Conservation (phyloP, 2,888 invertebrate species). For the Coecobrya sp. region DNA sequence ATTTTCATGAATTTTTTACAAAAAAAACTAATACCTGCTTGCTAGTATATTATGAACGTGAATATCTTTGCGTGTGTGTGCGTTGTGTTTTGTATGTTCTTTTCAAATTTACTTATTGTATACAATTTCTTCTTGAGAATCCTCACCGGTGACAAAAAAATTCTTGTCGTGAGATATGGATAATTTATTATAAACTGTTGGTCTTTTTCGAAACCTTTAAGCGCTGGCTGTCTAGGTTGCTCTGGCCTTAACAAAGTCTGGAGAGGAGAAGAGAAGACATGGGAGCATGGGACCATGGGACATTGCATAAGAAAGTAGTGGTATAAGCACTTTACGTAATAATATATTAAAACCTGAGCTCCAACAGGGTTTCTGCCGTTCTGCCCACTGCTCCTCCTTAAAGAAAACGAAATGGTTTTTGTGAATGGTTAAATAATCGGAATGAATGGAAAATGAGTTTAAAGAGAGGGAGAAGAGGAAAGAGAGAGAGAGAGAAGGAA, state of each 20-base stretch:
- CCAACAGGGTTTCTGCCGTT: not conserved
- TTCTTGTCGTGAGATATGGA: slow-evolving; percentile 19
- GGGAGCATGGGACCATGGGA: not conserved
- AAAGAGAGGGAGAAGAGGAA: not conserved
- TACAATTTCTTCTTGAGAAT: not conserved
- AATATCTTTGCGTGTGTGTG: not conserved
- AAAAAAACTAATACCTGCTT: no score
- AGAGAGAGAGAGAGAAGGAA: not conserved
- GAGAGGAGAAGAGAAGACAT: no score
- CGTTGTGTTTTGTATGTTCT: not conserved
- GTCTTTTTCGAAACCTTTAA: not conserved
- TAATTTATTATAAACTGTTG: slow-evolving; percentile 26
- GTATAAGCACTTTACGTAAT: not conserved
- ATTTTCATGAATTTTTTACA: not conserved
- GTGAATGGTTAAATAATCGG: slow-evolving; percentile 46
- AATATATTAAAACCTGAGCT: not conserved
- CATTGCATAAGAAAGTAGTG: not conserved
- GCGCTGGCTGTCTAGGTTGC: not conserved
- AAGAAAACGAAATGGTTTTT: slow-evolving; percentile 4
- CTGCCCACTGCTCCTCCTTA: slow-evolving; percentile 22
- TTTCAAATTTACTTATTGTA: not conserved
- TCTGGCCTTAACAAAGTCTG: no score
- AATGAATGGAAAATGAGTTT: slow-evolving; percentile 49
- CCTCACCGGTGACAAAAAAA: slow-evolving; percentile 1
- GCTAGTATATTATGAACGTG: not conserved